Conservation (phyloP, 2,797 vertebrate species). For the Bradypus variegatus region DNA sequence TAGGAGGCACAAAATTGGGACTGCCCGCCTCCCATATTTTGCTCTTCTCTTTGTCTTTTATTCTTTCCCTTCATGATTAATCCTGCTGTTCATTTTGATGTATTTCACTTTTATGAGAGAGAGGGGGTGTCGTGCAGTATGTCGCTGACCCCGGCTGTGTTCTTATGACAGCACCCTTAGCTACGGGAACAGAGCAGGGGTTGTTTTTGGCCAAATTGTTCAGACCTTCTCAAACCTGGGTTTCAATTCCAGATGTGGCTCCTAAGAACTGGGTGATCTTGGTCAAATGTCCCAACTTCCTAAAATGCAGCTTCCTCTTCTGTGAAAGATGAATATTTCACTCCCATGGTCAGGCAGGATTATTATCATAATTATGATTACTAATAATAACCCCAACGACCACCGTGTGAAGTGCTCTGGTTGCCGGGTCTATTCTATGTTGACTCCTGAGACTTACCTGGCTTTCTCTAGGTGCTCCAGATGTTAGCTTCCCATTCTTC, state of each 20-base stretch:
- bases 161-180: not conserved
- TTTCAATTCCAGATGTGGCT: not conserved
- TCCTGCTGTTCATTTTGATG: not conserved
- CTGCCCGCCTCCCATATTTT: no score
- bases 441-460: not conserved
- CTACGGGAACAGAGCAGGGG: not conserved
- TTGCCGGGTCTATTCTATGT: not conserved
- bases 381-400: not conserved
- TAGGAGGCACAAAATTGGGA: not conserved
- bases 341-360: not conserved
- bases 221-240: not conserved
- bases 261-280: not conserved
- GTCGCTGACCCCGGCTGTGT: not conserved
- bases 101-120: not conserved
- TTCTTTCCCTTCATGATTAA: not conserved
- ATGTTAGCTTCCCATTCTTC: not conserved
- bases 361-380: not conserved
- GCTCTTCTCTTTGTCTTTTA: not conserved
- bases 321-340: not conserved
- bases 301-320: not conserved
- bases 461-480: not conserved
- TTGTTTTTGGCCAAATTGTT: not conserved
- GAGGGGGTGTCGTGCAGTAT: not conserved
- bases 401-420: not conserved
- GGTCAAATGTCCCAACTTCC: not conserved